These are phyloP conservation scores for Agrochola lychnidis DNA, from an alignment of 2,888 invertebrate genomes.

Conservation along the genomic window DNA sequence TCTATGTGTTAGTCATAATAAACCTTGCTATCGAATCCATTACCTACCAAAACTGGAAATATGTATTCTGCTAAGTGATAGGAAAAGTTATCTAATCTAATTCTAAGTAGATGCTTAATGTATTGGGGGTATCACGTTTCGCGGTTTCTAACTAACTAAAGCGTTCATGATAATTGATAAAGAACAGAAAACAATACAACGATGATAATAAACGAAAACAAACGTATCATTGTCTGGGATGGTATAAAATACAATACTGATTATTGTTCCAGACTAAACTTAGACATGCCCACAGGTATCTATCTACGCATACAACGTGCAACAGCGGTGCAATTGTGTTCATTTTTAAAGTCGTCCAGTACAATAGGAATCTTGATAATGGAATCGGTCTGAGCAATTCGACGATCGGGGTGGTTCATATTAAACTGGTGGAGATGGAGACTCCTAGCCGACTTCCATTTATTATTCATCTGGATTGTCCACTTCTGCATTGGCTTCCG, in stretches of 20 bases:
- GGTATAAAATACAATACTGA: slow-evolving; percentile 75
- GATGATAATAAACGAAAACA: slow-evolving; percentile 61
- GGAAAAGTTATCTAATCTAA: slow-evolving; percentile 35
- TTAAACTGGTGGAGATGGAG: slow-evolving; percentile 76
- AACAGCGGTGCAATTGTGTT: slow-evolving; percentile 84
- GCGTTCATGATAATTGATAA: slow-evolving; percentile 39
- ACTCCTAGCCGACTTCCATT: slow-evolving; percentile 75
- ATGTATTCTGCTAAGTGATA: slow-evolving; percentile 22
- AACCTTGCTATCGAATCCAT: slow-evolving; percentile 25
- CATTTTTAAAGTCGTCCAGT: slow-evolving; percentile 85
- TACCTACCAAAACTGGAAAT: slow-evolving; percentile 20
- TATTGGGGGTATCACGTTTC: slow-evolving; percentile 26
- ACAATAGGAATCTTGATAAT: slow-evolving; percentile 69
- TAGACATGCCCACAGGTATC: slow-evolving; percentile 55
- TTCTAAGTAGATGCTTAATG: slow-evolving; percentile 12
- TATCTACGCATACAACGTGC: slow-evolving; percentile 70
- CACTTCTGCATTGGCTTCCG: slow-evolving; percentile 75
- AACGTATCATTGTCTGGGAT: slow-evolving; percentile 54
- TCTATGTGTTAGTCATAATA: slow-evolving; percentile 31
- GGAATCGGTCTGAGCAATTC: slow-evolving; percentile 57
- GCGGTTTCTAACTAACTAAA: slow-evolving; percentile 20
- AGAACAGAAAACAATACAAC: slow-evolving; percentile 48
- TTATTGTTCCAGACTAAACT: slow-evolving; percentile 70
- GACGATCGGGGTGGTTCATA: slow-evolving; percentile 78
- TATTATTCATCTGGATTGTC: slow-evolving; percentile 80